These are phyloP conservation scores for Semaprochilodus insignis DNA, from an alignment of 2,797 vertebrate genomes.

Conservation along the genomic window DNA sequence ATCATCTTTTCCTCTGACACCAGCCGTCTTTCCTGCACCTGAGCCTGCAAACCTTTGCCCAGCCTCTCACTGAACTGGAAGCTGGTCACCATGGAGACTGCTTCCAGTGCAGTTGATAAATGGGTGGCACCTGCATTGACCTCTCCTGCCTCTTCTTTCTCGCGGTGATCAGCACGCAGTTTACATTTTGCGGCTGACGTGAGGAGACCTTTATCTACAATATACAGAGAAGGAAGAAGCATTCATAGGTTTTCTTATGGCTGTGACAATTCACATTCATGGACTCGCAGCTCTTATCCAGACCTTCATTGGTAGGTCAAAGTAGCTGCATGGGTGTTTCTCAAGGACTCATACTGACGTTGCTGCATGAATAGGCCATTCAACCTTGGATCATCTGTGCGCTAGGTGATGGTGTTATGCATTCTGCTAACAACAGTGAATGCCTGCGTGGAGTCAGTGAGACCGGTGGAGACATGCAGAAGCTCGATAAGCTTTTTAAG, in stretches of 20 bases:
- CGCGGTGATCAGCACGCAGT: conserved; percentile 60
- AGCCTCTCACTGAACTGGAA: conserved; percentile 69
- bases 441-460: not conserved
- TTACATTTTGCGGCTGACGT: not conserved
- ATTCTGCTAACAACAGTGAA: not conserved
- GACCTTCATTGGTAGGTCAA: no score
- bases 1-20: conserved; percentile 29
- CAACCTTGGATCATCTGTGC: not conserved
- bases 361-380: not conserved
- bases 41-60: conserved; percentile 46
- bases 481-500: not conserved
- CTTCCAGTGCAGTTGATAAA: conserved; percentile 76
- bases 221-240: not conserved
- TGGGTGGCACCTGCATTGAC: conserved; percentile 65
- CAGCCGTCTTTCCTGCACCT: conserved; percentile 44
- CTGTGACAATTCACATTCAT: not conserved
- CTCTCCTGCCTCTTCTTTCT: conserved; percentile 40
- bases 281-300: no score
- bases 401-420: not conserved
- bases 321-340: no score
- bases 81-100: conserved; percentile 86
- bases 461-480: not conserved
- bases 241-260: not conserved
- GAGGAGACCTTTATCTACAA: not conserved
- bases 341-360: no score